phyloP scores from a whole-genome alignment of 2,113 vertebrate genomes.

The Amphiprion percula region DNA sequence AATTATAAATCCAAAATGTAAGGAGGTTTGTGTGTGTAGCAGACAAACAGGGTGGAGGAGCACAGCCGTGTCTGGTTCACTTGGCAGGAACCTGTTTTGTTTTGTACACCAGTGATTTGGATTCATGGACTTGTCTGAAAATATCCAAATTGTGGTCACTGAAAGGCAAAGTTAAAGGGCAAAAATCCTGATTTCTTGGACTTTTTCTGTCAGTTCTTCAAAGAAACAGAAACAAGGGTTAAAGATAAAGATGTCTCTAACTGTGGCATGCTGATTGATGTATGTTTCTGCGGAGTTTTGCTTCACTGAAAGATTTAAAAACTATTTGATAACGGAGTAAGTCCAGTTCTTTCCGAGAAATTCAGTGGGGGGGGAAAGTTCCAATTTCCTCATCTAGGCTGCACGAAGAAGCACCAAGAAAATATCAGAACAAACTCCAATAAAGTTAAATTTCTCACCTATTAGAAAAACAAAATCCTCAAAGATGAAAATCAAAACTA shows the following conservation, averaged over 20 bases:
- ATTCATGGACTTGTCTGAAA: slow-evolving; percentile 38
- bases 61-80: slow-evolving; percentile 55
- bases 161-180: slow-evolving; percentile 2
- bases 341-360: slow-evolving; percentile 29
- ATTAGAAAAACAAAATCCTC: slow-evolving; percentile 70
- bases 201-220: neutral
- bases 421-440: slow-evolving; percentile 64
- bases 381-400: slow-evolving; percentile 9
- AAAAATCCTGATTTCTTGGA: neutral
- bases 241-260: neutral
- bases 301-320: slow-evolving; percentile 7
- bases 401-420: slow-evolving; percentile 47
- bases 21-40: slow-evolving; percentile 31
- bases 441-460: slow-evolving; percentile 71
- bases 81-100: slow-evolving; percentile 54
- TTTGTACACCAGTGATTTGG: slow-evolving; percentile 58
- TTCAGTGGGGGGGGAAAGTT: slow-evolving; percentile 54
- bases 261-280: neutral
- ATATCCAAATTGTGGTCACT: slow-evolving; percentile 6
- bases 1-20: slow-evolving; percentile 28
- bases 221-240: slow-evolving; percentile 7
- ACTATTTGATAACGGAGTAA: slow-evolving; percentile 10
- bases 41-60: slow-evolving; percentile 28
- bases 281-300: slow-evolving; percentile 1
- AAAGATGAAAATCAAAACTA: slow-evolving; percentile 73